Evolutionary conservation across 2,888 invertebrate species (phyloP), one percentile per base, ranked within the genome.

Genomic region (Eilema sororculum): DNA sequence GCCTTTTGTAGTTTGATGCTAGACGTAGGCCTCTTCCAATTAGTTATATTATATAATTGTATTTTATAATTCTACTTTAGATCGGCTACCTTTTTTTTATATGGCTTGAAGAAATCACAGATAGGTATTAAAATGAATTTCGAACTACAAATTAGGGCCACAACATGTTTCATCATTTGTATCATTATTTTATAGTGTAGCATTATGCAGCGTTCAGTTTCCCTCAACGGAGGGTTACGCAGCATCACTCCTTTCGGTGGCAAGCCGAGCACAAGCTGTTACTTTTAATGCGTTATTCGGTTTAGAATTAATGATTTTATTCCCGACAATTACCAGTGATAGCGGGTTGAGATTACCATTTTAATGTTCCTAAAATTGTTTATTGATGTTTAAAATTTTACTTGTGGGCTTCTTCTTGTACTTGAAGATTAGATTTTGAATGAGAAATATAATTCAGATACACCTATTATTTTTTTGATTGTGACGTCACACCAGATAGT

Each of bases 251-350:
- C 75, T 22, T 64, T 57, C 75, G 81, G 82, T 79, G 84, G 83
- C 84, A 87, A 87, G 85, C 85, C 86, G 86, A 84, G 86, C 87
- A 84, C 94, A 93, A 94, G 95, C 94, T 95, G 94, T 95, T 95
- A 95, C 95, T 91, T 95, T 95, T 94, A 95, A 95, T 94, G 95
- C 86, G 93, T 90, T 93, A 91, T 94, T 93, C 90, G 91, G 93
- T 92, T 93, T 85, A 84, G 88, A 94, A 94, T 95, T 94, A 94
- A 95, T 94, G 93, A 94, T 94, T 95, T 94, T 94, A 95, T 91
- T 90, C 84, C 89, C 86, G 85, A 91, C 92, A 92, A 91, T 93
- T 91, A 90, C 90, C 86, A 86, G 86, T 84, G 89, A 92, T 92
- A 90, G 91, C 87, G 86, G 88, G 82, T 86, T 84, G 78, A 81